Evolutionary conservation across 1,140 invertebrate species (phyloP).

Genomic region (Drosophila sulfurigaster): DNA sequence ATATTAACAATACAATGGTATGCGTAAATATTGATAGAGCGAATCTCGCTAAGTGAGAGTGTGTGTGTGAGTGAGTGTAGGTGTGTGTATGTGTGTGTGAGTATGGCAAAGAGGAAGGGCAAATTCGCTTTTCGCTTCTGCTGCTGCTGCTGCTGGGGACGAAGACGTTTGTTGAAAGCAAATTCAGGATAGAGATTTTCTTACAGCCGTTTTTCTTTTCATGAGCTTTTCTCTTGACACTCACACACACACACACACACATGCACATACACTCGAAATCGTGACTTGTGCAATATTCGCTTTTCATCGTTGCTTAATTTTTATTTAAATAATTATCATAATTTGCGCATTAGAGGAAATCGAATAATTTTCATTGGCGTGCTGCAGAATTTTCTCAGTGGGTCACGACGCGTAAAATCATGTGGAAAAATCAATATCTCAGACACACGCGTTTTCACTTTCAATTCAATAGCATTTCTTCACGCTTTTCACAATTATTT

Average conservation of each 20-base stretch:
- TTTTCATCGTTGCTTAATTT: slow-evolving; percentile 34
- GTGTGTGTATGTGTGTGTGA: slow-evolving; percentile 25
- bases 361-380: neutral
- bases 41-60: slow-evolving; percentile 43
- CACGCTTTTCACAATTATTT: slow-evolving; percentile 12
- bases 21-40: slow-evolving; percentile 80
- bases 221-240: slow-evolving; percentile 59
- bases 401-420: slow-evolving; percentile 46
- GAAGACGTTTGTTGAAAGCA: slow-evolving; percentile 70
- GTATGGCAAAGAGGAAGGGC: slow-evolving; percentile 33
- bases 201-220: slow-evolving; percentile 59
- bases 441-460: slow-evolving; percentile 73
- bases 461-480: slow-evolving; percentile 53
- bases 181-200: slow-evolving; percentile 83
- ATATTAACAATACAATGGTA: slow-evolving; percentile 74
- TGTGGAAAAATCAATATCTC: slow-evolving; percentile 78
- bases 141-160: slow-evolving; percentile 46
- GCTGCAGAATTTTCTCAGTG: slow-evolving; percentile 33
- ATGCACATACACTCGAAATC: slow-evolving; percentile 18
- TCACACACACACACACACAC: slow-evolving; percentile 25
- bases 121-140: slow-evolving; percentile 65
- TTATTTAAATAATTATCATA: slow-evolving; percentile 9
- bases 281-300: slow-evolving; percentile 20
- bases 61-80: slow-evolving; percentile 28
- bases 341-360: neutral